These are phyloP conservation scores for Potorous gilbertii DNA, from an alignment of 2,797 vertebrate genomes.

Conservation along the genomic window DNA sequence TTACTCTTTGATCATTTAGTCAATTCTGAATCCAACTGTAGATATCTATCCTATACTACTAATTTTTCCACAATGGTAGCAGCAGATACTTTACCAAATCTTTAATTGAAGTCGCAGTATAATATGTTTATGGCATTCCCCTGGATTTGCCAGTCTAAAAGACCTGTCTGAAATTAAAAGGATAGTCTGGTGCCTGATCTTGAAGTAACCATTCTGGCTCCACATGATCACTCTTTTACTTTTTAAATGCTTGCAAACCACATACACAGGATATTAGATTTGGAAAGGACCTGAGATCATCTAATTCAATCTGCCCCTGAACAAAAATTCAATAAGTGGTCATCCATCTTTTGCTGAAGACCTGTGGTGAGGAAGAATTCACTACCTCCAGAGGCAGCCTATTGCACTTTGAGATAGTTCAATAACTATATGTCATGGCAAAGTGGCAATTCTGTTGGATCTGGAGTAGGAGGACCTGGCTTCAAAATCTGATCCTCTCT, in stretches of 20 bases:
- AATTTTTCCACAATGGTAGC: not conserved
- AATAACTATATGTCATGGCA: not conserved
- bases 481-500: not conserved
- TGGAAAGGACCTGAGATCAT: not conserved
- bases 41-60: not conserved
- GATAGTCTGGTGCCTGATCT: not conserved
- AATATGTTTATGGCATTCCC: not conserved
- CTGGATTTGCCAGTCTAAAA: not conserved
- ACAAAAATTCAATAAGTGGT: not conserved
- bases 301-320: not conserved
- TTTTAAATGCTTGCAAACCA: not conserved
- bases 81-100: no score
- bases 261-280: not conserved
- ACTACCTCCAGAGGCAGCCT: not conserved
- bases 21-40: not conserved
- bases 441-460: not conserved
- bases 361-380: not conserved
- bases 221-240: not conserved
- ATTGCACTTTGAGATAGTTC: not conserved
- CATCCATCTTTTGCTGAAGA: not conserved
- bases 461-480: not conserved
- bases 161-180: not conserved
- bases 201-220: not conserved
- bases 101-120: not conserved
- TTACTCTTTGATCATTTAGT: not conserved